These are phyloP conservation scores for Tympanuchus pallidicinctus DNA, from an alignment of 2,113 vertebrate species.

Conservation along the genomic window DNA sequence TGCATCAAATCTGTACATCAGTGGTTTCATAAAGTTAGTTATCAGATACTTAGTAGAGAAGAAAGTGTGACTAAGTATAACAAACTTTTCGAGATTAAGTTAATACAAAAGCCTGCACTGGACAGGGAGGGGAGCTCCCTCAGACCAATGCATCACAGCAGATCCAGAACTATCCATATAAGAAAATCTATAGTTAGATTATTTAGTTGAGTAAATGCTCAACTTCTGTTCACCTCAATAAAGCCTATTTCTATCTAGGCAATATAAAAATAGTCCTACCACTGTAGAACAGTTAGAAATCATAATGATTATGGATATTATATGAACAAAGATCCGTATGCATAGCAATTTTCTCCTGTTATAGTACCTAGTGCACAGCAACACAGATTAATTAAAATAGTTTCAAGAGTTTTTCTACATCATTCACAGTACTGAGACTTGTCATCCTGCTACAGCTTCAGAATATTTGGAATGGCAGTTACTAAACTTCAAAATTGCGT, in stretches of 20 bases:
- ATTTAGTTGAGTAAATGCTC: constrained; percentile 5
- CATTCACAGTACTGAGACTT: not conserved
- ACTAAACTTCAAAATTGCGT: not conserved
- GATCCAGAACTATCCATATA: not conserved
- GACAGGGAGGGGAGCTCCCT: not conserved
- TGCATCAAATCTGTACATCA: not conserved
- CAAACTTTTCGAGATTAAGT: not conserved
- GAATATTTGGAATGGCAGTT: not conserved
- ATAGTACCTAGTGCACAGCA: not conserved
- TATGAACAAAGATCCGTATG: not conserved
- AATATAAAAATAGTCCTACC: not conserved
- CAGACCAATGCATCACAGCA: not conserved
- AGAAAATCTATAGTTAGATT: not conserved
- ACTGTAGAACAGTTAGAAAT: not conserved
- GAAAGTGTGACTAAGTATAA: not conserved
- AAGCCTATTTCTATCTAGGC: not conserved
- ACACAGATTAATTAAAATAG: constrained; percentile 25
- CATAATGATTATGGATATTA: not conserved
- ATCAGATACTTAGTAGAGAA: not conserved
- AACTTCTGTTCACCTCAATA: not conserved
- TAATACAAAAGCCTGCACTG: not conserved
- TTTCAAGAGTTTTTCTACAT: constrained; percentile 1
- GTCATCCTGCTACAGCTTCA: not conserved
- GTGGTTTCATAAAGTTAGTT: not conserved
- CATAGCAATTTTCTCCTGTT: not conserved